Base-by-base conservation (phyloP, 2,113 vertebrate genomes). In the Sylvietta virens region DNA sequence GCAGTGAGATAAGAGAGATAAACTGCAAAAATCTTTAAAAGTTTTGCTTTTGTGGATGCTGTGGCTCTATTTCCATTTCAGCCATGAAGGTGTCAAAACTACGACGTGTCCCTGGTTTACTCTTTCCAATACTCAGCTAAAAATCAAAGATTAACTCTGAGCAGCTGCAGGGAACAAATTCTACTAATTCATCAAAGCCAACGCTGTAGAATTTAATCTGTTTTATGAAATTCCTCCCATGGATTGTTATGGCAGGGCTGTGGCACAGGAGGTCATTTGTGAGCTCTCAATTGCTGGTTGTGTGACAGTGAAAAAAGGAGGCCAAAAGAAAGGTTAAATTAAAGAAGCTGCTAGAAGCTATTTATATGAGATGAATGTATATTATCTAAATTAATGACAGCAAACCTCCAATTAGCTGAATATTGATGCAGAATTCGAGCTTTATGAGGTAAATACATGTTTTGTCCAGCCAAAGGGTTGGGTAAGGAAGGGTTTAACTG, bases 351-450 rank as follows among this genome's bases (percentile, higher is more conserved):
- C 94, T 93, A 24, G 92, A 86, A 94, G 93, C 69, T 93, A 0
- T 67, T 94, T 83, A 11, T 57, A 28, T 44, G 67, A 84, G 80
- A 92, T 66, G 48, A 81, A 93, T 79, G 88, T 42, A 9, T 92
- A 88, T 95, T 96, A 88, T 88, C 86, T 71, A 88, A 96, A 97
- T 96, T 94, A 96, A 94, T 81, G 92, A 31, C 61, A 86, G 86
- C 56, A 94, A 96, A 42, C 93, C 92, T 79, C 90, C 80, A 96
- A 96, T 97, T 96, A 96, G 93, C 85, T 61, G 72, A 3, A 67
- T 39, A 48, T 27, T 81, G 76, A 53, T 81, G 93, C 80, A 53
- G 80, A 88, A 69, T 88, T 92, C 1, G 44, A 65, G 88, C 82
- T 97, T 90, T 78, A 90, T 91, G 10, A 88, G 85, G 85, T 93